phyloP scores from a whole-genome alignment of 2,113 vertebrate genomes.

The Vidua macroura region DNA sequence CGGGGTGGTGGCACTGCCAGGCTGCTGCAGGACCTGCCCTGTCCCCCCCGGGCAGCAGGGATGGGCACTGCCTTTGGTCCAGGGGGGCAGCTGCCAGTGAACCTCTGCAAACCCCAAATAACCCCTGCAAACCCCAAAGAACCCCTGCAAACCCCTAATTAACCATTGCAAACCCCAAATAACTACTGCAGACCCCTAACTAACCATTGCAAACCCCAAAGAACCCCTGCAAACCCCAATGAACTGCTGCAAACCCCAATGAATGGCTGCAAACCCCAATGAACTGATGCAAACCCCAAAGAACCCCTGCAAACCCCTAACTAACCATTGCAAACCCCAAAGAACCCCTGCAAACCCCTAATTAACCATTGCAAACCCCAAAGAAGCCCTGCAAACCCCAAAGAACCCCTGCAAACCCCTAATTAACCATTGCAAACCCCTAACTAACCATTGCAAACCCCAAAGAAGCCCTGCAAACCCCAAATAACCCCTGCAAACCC shows the following conservation, averaged over 20 bases:
- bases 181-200: background rate
- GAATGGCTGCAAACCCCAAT: background rate
- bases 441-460: background rate
- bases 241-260: background rate
- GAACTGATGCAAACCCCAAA: background rate
- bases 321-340: accelerated
- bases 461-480: background rate
- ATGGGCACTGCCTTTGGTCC: background rate
- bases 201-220: background rate
- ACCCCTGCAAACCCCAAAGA: background rate
- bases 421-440: accelerated
- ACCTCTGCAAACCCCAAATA: background rate
- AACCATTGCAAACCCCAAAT: background rate
- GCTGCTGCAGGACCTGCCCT: background rate
- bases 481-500: no score
- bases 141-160: accelerated
- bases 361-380: no score
- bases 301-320: background rate
- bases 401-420: background rate
- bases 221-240: background rate
- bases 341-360: background rate
- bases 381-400: no score
- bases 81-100: background rate
- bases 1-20: background rate
- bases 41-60: accelerated